Base-by-base conservation (phyloP, 1,140 invertebrate species). In the Calosoma granatense region DNA sequence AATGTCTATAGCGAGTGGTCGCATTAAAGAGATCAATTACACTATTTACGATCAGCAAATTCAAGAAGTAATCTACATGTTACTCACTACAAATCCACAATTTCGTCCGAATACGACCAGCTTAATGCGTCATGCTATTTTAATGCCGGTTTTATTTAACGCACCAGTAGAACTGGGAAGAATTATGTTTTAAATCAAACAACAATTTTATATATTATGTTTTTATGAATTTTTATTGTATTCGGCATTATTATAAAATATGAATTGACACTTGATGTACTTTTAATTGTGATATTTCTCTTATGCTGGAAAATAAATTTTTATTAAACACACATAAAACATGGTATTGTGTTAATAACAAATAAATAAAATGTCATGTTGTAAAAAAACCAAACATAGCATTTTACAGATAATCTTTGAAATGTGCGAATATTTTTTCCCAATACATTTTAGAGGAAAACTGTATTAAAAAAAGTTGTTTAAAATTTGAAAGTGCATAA, bases 31-130 rank as follows among this genome's bases (percentile, higher is more conserved):
- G 1, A 74, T 80, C 39, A 73, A 78, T 58, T 65, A 67, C 2
- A 64, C 56, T n/a, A 61, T 66, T 23, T 79, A 78, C 59, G 72
- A 74, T 17, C 59, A 72, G 63, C 70, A 74, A 51, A 68, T 80
- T 56, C 76, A 79, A 63, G 72, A 75, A 54, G 61, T 78, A 2
- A 71, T 80, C 39, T 74, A 78, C 53, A 66, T 70, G 1, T 76
- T 78, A 72, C 59, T 78, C n/a, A 20, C 73, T 22, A 61, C 75
- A 1, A 60, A 76, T 52, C 77, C 77, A 2, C 72, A 75, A 22
- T 74, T 77, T 61, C 67, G 78, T 51, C 74, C 76, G 0, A 64
- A 69, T 20, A 68, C 77, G 15, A 69, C 63, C 54, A 69, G 72
- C 12, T 54, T 78, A 1, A 72, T 80, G 63, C 67, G 71, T 22